A percentile compares a stretch with the other conserved stretches of the same genome.
phyloP scores from a whole-genome alignment of 2,888 invertebrate genomes.

The Harmothoe impar region DNA sequence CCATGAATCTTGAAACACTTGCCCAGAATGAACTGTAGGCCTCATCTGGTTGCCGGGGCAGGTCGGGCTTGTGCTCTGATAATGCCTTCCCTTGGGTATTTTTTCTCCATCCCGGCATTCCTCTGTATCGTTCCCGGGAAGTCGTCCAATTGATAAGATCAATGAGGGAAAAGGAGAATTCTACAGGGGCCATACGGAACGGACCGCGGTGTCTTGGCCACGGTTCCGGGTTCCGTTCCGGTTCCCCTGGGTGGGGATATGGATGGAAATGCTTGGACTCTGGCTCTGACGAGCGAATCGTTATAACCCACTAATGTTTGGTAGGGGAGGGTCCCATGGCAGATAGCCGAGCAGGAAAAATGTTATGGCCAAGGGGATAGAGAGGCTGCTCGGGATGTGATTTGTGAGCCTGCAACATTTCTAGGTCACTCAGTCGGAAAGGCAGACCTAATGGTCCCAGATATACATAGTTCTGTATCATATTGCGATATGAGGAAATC shows the following conservation, averaged over 20 bases:
- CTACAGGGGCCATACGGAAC: neutral
- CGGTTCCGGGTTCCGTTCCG: constrained; percentile 17
- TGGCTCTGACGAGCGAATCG: neutral
- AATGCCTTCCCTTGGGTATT: neutral
- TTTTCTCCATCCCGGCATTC: neutral
- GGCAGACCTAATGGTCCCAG: too few species aligned
- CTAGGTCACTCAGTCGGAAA: too few species aligned
- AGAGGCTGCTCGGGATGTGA: too few species aligned
- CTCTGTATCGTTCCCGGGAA: neutral
- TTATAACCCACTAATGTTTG: too few species aligned
- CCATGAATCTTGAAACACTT: too few species aligned
- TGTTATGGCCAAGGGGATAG: too few species aligned
- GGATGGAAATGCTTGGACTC: neutral
- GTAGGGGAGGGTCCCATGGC: too few species aligned
- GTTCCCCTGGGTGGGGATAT: neutral
- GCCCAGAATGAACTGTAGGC: neutral
- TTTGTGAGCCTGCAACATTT: too few species aligned
- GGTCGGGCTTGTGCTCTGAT: neutral
- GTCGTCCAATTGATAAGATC: neutral
- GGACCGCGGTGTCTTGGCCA: neutral
- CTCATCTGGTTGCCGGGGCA: constrained; percentile 29
- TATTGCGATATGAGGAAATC: too few species aligned
- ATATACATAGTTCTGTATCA: too few species aligned
- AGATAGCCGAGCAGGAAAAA: too few species aligned
- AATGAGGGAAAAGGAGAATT: constrained; percentile 18